A percentile compares a stretch with the other conserved stretches of the same genome.
Evolutionary conservation across 2,888 invertebrate genomes (phyloP).

Genomic region (Lapara coniferarum): DNA sequence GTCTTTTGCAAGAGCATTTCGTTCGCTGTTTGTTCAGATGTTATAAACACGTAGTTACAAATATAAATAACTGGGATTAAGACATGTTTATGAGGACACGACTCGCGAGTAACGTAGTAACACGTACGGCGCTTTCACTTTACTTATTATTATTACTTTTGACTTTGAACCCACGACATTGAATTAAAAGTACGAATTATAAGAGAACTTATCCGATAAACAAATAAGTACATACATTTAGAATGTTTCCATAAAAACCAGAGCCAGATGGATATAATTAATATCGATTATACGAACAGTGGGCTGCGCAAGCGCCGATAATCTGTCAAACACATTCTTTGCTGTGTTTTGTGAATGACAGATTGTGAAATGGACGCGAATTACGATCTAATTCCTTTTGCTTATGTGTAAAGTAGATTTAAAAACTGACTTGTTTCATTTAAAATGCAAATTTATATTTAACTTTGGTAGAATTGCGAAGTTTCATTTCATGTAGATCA

Average conservation of each 20-base stretch:
- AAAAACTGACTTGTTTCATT: conserved; percentile 7
- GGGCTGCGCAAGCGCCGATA: conserved; percentile 34
- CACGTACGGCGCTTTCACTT: conserved; percentile 19
- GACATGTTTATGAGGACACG: conserved; percentile 11
- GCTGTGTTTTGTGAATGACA: conserved; percentile 33
- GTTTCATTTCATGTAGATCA: neutral
- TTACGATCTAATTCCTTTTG: conserved; percentile 24
- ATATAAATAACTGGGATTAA: conserved; percentile 4
- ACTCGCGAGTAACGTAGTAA: neutral
- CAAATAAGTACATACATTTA: conserved; percentile 35
- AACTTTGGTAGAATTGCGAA: conserved; percentile 1
- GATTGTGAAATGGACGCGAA: conserved; percentile 20
- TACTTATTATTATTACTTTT: conserved; percentile 26
- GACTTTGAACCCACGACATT: conserved; percentile 29
- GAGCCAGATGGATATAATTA: conserved; percentile 47
- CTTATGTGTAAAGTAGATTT: conserved; percentile 16
- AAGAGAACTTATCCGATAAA: conserved; percentile 22
- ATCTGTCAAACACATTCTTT: conserved; percentile 40
- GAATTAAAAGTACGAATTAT: neutral
- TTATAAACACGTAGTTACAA: neutral
- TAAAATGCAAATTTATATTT: conserved; percentile 5
- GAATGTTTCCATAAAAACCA: conserved; percentile 50
- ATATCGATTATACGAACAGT: conserved; percentile 37
- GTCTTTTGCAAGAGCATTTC: conserved; percentile 5
- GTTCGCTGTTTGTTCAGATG: neutral